Conservation (phyloP, 2,888 invertebrate species). For the Alsophila aescularia region DNA sequence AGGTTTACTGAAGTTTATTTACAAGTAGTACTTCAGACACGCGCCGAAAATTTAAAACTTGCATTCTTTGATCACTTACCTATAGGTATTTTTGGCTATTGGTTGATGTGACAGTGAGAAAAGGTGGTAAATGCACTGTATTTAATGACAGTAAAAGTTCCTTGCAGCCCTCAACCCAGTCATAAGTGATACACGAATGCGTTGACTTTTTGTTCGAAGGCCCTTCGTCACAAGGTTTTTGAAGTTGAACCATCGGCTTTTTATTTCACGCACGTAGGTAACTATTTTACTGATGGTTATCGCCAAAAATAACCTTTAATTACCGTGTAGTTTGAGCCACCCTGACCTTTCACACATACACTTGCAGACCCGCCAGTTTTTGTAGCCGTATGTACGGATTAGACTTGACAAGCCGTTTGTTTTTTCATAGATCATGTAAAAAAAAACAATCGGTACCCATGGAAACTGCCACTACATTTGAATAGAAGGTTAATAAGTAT, state of each 20-base stretch:
- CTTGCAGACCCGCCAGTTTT: slow-evolving; percentile 59
- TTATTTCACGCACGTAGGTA: slow-evolving; percentile 77
- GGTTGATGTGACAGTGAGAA: not conserved
- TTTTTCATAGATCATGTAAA: slow-evolving; percentile 18
- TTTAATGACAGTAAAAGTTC: slow-evolving; percentile 26
- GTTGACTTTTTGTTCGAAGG: slow-evolving; percentile 71
- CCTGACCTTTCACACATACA: slow-evolving; percentile 79
- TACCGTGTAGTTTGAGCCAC: slow-evolving; percentile 79
- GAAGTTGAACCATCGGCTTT: slow-evolving; percentile 71
- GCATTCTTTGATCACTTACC: not conserved
- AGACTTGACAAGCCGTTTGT: slow-evolving; percentile 49
- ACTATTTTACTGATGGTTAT: slow-evolving; percentile 83
- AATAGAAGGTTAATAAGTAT: slow-evolving; percentile 13
- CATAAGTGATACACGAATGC: slow-evolving; percentile 53
- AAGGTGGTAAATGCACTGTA: not conserved
- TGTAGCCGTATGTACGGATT: slow-evolving; percentile 56
- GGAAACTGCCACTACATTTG: slow-evolving; percentile 17
- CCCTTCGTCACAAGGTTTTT: slow-evolving; percentile 67
- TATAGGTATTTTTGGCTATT: not conserved
- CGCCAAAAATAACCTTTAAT: slow-evolving; percentile 84
- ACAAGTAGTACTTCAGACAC: not conserved
- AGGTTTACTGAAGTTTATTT: slow-evolving; percentile 12
- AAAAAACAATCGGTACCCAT: not conserved
- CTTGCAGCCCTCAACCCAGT: slow-evolving; percentile 42
- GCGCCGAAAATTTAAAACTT: not conserved